Base-by-base conservation (phyloP, 2,888 invertebrate genomes). In the Petrolisthes cinctipes region DNA sequence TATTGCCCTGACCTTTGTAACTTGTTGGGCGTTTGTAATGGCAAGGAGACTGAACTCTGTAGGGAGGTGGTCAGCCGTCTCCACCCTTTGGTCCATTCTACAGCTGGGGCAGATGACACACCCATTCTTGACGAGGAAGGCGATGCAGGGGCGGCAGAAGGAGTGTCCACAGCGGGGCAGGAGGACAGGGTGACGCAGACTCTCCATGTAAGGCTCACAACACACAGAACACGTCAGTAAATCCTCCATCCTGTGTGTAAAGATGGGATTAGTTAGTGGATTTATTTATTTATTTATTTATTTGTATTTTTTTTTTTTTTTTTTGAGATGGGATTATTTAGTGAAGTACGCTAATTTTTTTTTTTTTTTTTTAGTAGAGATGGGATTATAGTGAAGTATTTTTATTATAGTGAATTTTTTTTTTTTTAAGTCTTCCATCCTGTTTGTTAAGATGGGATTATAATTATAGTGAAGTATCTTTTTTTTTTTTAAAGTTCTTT, bases 141-240 rank as follows among this genome's bases (percentile, higher is more conserved):
- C 82, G 14, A 89, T 82, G 80, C 90, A 90, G 17, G 90, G 90
- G 9, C 90, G 85, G 86, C 90, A 90, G 89, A 90, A 90, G 80
- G 90, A 89, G 84, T 90, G 90, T 61, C 90, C 90, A 78, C 90
- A 90, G n/a, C 89, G 80, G 14, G 90, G 90, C 53, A 90, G 89
- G n/a, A 90, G 71, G 9, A 90, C 90, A 1, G 90, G 90, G 73
- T 90, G 90, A 14, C 90, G 73, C 20, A 37, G 17, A 73, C 73
- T 82, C 83, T 90, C 90, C 68, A 85, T 85, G 88, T 90, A 90
- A 11, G 80, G 66, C 83, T 90, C 90, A 73, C 89, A 89, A 84
- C 90, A 90, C 71, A 90, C 90, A 5, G 88, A 84, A 66, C 90
- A 90, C 57, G 86, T 88, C 66, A 90, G 82, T 6, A 90, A 83